Evolutionary conservation across 2,888 invertebrate genomes (phyloP).

Genomic region (Caenorhabditis japonica): DNA sequence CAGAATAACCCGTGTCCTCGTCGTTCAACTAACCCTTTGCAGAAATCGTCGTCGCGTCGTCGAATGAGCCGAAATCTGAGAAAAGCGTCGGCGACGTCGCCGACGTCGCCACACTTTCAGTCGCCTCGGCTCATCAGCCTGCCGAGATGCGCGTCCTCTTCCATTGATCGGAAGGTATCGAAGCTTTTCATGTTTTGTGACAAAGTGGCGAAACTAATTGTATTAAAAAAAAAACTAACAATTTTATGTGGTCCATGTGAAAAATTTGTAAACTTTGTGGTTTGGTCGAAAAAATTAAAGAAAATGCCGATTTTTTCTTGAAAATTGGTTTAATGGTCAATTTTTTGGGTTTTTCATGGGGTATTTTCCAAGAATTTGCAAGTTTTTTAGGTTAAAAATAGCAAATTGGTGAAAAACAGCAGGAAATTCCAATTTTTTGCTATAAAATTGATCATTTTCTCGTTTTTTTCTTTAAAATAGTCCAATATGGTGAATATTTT

Average conservation of each 20-base stretch:
- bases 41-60: slow-evolving; percentile 3
- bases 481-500: background rate
- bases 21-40: background rate
- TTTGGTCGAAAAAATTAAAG: too few species aligned
- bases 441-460: too few species aligned
- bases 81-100: slow-evolving; percentile 33
- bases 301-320: too few species aligned
- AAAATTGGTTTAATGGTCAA: too few species aligned
- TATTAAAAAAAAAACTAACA: background rate
- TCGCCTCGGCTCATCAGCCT: slow-evolving; percentile 29
- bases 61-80: slow-evolving; percentile 47
- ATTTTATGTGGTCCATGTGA: background rate
- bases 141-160: slow-evolving; percentile 45
- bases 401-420: too few species aligned
- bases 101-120: slow-evolving; percentile 31
- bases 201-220: background rate
- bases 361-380: too few species aligned
- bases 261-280: background rate
- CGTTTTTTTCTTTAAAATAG: background rate
- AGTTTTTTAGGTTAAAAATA: too few species aligned
- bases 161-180: slow-evolving; percentile 51
- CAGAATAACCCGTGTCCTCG: background rate
- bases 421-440: too few species aligned
- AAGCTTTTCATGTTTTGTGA: slow-evolving; percentile 5
- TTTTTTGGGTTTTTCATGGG: too few species aligned